A percentile compares a stretch with the other conserved stretches of the same genome.
Evolutionary conservation across 2,113 vertebrate species (phyloP).

Genomic region (Cathartes aura): DNA sequence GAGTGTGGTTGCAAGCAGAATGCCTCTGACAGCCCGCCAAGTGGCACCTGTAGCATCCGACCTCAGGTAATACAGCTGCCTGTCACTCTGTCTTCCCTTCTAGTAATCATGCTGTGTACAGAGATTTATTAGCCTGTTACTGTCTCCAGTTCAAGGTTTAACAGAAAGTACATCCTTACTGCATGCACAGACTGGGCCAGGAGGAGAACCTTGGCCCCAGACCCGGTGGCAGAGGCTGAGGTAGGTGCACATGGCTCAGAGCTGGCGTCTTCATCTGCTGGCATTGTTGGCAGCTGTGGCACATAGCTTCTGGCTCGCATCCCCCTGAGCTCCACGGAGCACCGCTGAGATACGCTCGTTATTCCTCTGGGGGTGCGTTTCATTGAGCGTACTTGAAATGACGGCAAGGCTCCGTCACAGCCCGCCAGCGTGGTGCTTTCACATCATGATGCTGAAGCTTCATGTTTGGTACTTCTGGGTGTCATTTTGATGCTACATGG

Average conservation of each 20-base stretch:
- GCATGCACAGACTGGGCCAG: fast-evolving
- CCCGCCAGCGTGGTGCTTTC: fast-evolving
- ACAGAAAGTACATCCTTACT: neutral
- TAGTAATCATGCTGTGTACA: fast-evolving
- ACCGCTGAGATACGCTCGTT: fast-evolving
- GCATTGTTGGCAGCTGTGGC: neutral
- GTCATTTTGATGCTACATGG: neutral
- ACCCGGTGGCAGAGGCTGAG: neutral
- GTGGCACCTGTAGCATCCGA: neutral
- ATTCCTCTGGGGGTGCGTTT: too few relatives aligned
- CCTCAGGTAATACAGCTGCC: neutral
- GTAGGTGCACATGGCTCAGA: neutral
- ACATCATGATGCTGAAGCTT: fast-evolving
- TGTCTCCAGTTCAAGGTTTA: neutral
- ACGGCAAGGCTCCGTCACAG: fast-evolving
- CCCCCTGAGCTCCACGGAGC: fast-evolving
- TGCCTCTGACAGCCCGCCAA: neutral
- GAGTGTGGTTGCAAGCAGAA: fast-evolving
- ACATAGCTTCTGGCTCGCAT: neutral
- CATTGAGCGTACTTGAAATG: fast-evolving
- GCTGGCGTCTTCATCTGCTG: neutral
- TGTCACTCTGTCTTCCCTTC: neutral
- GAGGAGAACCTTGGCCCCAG: neutral
- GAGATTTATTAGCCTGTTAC: fast-evolving
- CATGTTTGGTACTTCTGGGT: neutral